Evolutionary conservation across 2,113 vertebrate species (phyloP), one percentile per base, ranked within the genome.

Genomic region (Nyctereutes procyonoides): DNA sequence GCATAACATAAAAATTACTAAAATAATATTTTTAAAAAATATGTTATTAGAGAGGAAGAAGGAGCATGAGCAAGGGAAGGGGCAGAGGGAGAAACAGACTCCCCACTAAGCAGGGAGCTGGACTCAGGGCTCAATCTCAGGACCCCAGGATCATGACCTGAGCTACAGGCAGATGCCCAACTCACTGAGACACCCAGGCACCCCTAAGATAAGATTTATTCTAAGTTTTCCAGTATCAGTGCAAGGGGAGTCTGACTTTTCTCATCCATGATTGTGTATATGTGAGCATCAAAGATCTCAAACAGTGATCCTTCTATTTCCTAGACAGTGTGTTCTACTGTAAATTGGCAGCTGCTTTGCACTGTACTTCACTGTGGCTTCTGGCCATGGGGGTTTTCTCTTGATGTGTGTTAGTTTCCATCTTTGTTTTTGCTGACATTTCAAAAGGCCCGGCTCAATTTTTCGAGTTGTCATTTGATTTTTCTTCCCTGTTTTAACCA

Each of bases 221-320:
- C 32, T 56, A 84, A 73, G 28, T 94, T 93, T 84, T 77, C 43
- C 26, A 73, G 10, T 77, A 77, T 97, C 30, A 87, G 0, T 56
- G 30, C 30, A 85, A 73, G 53, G 79, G 69, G 28, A 67, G 53
- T 76, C 28, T 77, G 20, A 67, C 69, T 95, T 95, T 96, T 97
- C 73, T 83, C 48, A 43, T 77, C 11, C 3, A 2, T 65, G 28
- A 58, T 74, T 94, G 51, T 93, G 16, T 96, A 43, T n/a, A 71
- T 35, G 56, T 74, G 38, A 87, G 14, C 30, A 86, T 86, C 69
- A 67, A 76, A 77, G 11, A 7, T n/a, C 58, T 93, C 38, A 55
- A 93, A 73, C 28, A 56, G 43, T 77, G 51, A 86, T 58, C 12
- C 12, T 24, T 88, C 22, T 77, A 2, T 88, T 96, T 93, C 51